phyloP scores from a whole-genome alignment of 1,140 invertebrate genomes.

The Steinernema khuongi region DNA sequence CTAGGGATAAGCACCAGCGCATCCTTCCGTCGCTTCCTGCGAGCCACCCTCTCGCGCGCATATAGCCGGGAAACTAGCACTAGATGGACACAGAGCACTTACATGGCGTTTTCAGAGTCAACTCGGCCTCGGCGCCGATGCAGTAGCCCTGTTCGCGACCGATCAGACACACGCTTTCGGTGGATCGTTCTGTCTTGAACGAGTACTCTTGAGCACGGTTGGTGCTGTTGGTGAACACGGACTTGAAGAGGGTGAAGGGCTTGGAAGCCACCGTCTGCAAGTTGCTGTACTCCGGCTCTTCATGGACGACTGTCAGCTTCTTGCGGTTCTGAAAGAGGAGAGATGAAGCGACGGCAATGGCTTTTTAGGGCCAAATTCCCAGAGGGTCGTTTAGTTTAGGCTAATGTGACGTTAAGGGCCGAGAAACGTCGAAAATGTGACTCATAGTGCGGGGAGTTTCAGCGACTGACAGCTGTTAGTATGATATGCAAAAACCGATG shows the following conservation, averaged over 20 bases:
- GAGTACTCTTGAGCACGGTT: slow-evolving; percentile 62
- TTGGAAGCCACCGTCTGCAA: slow-evolving; percentile 47
- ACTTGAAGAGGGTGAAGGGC: slow-evolving; percentile 60
- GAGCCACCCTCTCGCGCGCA: background rate
- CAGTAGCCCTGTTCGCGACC: slow-evolving; percentile 60
- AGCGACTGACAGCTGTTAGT: slow-evolving; percentile 7
- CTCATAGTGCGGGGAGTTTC: slow-evolving; percentile 1
- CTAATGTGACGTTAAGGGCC: background rate
- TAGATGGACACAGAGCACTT: slow-evolving; percentile 47
- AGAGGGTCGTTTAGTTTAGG: background rate
- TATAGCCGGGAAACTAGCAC: too few species aligned
- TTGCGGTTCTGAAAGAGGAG: slow-evolving; percentile 60
- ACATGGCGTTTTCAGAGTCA: slow-evolving; percentile 62
- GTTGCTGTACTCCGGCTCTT: slow-evolving; percentile 58
- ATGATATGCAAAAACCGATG: background rate
- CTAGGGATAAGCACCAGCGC: slow-evolving; percentile 12
- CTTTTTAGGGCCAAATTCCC: background rate
- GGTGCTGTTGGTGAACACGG: slow-evolving; percentile 62
- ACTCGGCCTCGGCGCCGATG: slow-evolving; percentile 61
- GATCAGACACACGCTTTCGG: slow-evolving; percentile 60
- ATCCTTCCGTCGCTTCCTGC: background rate
- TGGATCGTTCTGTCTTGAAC: slow-evolving; percentile 62
- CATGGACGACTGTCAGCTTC: slow-evolving; percentile 58
- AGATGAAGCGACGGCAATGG: slow-evolving; percentile 17
- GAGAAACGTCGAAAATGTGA: background rate